These are phyloP conservation scores for Catostomus latipinnis DNA, from an alignment of 2,797 vertebrate species.

Conservation along the genomic window DNA sequence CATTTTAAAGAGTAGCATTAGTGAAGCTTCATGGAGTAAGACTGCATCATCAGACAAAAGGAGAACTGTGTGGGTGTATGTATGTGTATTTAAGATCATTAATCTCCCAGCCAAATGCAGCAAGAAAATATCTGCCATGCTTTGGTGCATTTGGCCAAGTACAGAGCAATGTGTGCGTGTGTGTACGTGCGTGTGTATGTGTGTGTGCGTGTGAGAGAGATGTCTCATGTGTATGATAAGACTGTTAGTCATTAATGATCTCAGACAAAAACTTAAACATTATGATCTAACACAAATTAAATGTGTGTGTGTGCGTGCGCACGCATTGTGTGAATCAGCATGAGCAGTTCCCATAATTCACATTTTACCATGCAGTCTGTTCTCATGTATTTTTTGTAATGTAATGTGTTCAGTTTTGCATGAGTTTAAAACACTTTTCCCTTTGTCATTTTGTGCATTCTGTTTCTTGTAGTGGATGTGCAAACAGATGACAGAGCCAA, in stretches of 20 bases:
- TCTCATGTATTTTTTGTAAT: background rate
- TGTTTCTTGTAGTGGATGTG: constrained; percentile 70
- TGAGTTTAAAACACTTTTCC: background rate
- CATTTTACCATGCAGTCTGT: background rate
- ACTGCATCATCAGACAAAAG: background rate
- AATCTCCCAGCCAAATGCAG: constrained; percentile 12
- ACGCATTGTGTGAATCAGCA: constrained; percentile 6
- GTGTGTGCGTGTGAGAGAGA: background rate
- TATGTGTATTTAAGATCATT: background rate
- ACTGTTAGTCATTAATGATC: constrained; percentile 33
- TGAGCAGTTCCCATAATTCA: background rate
- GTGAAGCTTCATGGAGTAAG: too few relatives aligned
- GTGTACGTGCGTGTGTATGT: too few relatives aligned
- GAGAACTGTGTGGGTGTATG: background rate
- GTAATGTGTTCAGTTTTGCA: background rate
- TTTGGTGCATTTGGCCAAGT: constrained; percentile 17
- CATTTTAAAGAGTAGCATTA: background rate
- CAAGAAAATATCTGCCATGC: constrained; percentile 25
- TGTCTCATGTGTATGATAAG: background rate
- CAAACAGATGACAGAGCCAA: constrained; percentile 82
- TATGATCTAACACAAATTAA: background rate
- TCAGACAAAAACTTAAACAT: constrained; percentile 4
- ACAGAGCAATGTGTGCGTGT: background rate
- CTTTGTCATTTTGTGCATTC: background rate
- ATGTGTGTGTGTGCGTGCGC: background rate